phyloP scores from a whole-genome alignment of 2,888 invertebrate genomes.

The Eulithis testata region DNA sequence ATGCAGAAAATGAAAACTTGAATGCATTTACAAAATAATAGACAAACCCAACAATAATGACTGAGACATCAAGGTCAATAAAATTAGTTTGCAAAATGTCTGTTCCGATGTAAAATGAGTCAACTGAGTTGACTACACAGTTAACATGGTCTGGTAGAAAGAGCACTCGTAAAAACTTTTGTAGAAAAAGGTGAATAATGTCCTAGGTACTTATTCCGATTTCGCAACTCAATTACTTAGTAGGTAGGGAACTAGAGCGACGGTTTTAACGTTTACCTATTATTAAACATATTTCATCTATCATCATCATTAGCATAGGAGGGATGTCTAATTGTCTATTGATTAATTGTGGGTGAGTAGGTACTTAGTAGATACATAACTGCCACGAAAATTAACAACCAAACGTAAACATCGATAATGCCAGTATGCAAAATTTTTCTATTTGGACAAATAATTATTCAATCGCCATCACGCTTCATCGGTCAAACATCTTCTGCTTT shows the following conservation, averaged over 20 bases:
- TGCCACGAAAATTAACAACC: background rate
- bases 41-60: constrained; percentile 4
- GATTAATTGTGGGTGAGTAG: no score
- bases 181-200: constrained; percentile 7
- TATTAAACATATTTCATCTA: constrained; percentile 1
- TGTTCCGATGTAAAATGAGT: constrained; percentile 45
- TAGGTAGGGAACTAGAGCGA: background rate
- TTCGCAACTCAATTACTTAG: background rate
- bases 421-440: background rate
- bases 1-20: background rate
- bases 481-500: constrained; percentile 38
- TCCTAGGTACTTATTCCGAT: background rate
- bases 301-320: background rate
- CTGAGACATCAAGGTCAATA: constrained; percentile 57
- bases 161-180: constrained; percentile 13
- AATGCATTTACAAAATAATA: background rate
- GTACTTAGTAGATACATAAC: background rate
- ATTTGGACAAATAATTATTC: constrained; percentile 11
- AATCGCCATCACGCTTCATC: constrained; percentile 5
- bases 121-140: constrained; percentile 42
- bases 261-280: background rate
- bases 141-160: background rate
- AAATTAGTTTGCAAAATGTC: constrained; percentile 54
- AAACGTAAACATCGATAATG: background rate
- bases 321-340: background rate